Conservation (phyloP, 2,888 invertebrate genomes). For the Hemistola chrysoprasaria region DNA sequence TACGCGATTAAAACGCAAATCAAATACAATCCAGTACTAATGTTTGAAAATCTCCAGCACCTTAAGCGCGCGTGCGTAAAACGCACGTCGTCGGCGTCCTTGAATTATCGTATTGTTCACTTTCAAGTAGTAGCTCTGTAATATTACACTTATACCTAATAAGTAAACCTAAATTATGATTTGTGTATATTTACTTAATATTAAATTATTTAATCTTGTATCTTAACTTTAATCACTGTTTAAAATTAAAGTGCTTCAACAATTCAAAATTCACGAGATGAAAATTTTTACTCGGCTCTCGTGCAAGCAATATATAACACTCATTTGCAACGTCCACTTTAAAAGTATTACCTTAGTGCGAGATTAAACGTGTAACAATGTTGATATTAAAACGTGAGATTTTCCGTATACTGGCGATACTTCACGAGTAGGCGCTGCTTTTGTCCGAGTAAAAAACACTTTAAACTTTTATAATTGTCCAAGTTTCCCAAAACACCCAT, state of each 20-base stretch:
- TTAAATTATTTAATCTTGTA: no score
- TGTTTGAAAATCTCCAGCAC: no score
- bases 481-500: conserved; percentile 42
- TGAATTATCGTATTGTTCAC: no score
- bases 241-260: conserved; percentile 2
- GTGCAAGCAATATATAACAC: conserved; percentile 41
- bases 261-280: conserved; percentile 39
- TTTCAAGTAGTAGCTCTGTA: no score
- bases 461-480: conserved; percentile 56
- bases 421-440: conserved; percentile 29
- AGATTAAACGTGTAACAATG: conserved; percentile 15
- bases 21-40: no score
- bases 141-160: no score
- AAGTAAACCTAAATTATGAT: background rate
- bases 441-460: conserved; percentile 48
- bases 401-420: no score
- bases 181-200: no score
- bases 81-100: no score
- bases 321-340: conserved; percentile 39
- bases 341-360: conserved; percentile 22
- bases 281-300: conserved; percentile 39
- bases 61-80: no score
- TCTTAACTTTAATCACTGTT: no score
- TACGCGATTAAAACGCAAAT: no score
- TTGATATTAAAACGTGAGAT: conserved; percentile 4